phyloP scores from a whole-genome alignment of 2,888 invertebrate species.

The Erebia epiphron region DNA sequence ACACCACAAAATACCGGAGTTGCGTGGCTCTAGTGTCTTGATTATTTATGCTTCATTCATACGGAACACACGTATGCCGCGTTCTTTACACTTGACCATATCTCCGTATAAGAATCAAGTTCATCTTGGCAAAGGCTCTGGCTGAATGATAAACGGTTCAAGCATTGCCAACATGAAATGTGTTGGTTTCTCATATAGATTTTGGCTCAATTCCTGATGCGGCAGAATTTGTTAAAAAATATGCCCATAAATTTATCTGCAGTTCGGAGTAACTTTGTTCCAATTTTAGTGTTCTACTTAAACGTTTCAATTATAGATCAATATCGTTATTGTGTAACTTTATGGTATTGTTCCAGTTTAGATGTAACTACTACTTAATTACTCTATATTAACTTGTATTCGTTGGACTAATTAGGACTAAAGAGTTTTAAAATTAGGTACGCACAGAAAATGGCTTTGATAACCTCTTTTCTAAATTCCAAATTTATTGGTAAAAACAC shows the following conservation, averaged over 20 bases:
- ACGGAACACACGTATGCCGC: background rate
- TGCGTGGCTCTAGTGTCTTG: background rate
- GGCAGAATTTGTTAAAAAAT: slow-evolving; percentile 47
- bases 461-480: no score
- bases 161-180: slow-evolving; percentile 54
- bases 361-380: background rate
- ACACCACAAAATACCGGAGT: background rate
- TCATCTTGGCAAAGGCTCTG: slow-evolving; percentile 31
- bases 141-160: slow-evolving; percentile 54
- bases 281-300: slow-evolving; percentile 28
- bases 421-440: no score
- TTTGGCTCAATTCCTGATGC: slow-evolving; percentile 58
- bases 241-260: slow-evolving; percentile 41
- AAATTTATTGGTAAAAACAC: no score
- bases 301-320: slow-evolving; percentile 19
- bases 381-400: background rate
- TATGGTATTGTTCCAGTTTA: background rate
- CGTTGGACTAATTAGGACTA: no score
- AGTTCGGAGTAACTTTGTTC: slow-evolving; percentile 33
- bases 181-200: slow-evolving; percentile 50
- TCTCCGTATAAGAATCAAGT: slow-evolving; percentile 15
- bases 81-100: slow-evolving; percentile 13
- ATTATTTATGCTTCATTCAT: background rate
- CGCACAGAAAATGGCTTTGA: no score
- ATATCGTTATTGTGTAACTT: background rate